A percentile compares a stretch with the other conserved stretches of the same genome.
Conservation (phyloP, 2,888 invertebrate species). For the Crioceris asparagi region DNA sequence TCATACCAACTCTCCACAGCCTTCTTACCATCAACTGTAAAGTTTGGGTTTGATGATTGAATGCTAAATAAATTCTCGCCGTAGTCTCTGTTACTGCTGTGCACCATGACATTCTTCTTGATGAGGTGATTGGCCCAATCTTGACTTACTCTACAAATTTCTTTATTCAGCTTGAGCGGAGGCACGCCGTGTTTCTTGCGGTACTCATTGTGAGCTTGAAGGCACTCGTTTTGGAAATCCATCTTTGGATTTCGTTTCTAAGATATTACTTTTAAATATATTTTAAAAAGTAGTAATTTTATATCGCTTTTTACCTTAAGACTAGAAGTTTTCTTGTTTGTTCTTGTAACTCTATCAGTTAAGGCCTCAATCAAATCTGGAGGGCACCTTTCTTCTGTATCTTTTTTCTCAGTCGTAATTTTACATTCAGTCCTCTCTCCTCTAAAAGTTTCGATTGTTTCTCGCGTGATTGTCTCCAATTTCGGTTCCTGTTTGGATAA, state of each 20-base stretch:
- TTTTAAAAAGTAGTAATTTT: not conserved
- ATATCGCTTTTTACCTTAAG: not conserved
- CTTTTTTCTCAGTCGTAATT: constrained; percentile 51
- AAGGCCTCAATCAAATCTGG: constrained; percentile 30
- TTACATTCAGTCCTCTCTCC: constrained; percentile 53
- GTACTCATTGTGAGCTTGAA: constrained; percentile 49
- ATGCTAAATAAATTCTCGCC: constrained; percentile 61
- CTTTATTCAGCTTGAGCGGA: constrained; percentile 44
- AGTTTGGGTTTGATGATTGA: constrained; percentile 54
- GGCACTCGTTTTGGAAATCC: constrained; percentile 39
- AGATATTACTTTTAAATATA: no score
- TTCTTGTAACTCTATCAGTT: constrained; percentile 19
- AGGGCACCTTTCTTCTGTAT: constrained; percentile 37
- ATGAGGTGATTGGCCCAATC: constrained; percentile 45
- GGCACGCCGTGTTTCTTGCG: constrained; percentile 46
- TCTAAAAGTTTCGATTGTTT: constrained; percentile 54
- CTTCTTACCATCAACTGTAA: constrained; percentile 55
- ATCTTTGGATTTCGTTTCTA: no score
- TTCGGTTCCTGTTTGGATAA: constrained; percentile 52
- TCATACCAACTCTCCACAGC: constrained; percentile 68
- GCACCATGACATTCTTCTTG: constrained; percentile 42
- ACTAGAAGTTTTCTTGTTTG: constrained; percentile 14
- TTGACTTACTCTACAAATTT: constrained; percentile 43
- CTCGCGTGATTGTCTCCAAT: constrained; percentile 52
- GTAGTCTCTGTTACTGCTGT: constrained; percentile 47